Conservation (phyloP, 2,113 vertebrate species). For the Scytalopus superciliaris region DNA sequence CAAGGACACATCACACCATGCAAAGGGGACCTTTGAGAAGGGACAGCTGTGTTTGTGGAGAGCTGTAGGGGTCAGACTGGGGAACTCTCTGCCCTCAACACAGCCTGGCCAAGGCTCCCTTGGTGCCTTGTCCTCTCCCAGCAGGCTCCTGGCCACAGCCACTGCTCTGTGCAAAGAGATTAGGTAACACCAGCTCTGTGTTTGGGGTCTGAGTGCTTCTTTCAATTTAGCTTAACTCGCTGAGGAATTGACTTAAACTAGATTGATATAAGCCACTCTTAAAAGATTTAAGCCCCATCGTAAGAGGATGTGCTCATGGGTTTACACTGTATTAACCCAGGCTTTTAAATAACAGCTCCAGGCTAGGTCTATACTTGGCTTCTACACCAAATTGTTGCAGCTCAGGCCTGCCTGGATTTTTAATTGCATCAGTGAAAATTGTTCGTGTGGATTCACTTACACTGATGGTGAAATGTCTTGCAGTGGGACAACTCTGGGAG, state of each 20-base stretch:
- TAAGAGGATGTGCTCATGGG: conserved; percentile 63
- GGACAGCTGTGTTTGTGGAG: not conserved
- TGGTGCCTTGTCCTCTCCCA: not conserved
- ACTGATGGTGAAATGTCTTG: not conserved
- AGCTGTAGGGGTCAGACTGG: not conserved
- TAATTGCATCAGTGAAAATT: not conserved
- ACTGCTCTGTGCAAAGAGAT: not conserved
- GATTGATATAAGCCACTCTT: conserved; percentile 66
- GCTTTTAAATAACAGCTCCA: conserved; percentile 52
- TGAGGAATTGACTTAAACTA: conserved; percentile 67
- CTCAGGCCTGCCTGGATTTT: not conserved
- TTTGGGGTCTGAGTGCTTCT: conserved; percentile 49
- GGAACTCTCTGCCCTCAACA: not conserved
- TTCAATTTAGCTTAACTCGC: conserved; percentile 56
- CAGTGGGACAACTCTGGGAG: not conserved
- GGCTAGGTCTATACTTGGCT: conserved; percentile 53
- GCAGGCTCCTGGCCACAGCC: not conserved
- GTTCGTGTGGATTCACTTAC: not conserved
- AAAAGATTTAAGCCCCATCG: conserved; percentile 42
- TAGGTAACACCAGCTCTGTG: not conserved
- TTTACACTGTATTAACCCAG: conserved; percentile 63
- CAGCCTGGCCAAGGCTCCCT: not conserved
- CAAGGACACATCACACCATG: fast-evolving
- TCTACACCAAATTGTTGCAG: not conserved
- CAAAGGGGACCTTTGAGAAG: not conserved